phyloP scores from a whole-genome alignment of 30 jellyfish, hydroid and myxozoan genomes.

The Pelagia noctiluca region DNA sequence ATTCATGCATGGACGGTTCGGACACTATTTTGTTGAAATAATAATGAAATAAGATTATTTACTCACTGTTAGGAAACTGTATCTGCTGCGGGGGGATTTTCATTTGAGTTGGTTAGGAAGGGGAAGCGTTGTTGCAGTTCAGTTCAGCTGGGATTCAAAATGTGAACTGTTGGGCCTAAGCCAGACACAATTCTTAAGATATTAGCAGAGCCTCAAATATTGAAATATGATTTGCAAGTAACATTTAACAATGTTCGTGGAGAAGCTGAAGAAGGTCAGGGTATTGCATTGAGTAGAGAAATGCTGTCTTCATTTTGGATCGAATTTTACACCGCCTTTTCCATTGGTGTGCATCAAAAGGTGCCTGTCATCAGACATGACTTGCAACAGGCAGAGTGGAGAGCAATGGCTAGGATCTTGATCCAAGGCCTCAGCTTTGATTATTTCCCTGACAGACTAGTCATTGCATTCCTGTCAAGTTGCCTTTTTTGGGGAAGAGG shows the following conservation, averaged over 20 bases:
- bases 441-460: not conserved
- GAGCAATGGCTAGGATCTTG: conserved; percentile 19
- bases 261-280: conserved; percentile 6
- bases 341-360: not conserved
- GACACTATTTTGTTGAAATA: too few relatives aligned
- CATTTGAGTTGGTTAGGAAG: too few relatives aligned
- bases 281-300: conserved; percentile 31
- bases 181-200: too few relatives aligned
- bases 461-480: not conserved
- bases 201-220: not conserved
- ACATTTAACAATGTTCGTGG: not conserved
- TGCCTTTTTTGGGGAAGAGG: conserved; percentile 16
- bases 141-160: too few relatives aligned
- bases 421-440: not conserved
- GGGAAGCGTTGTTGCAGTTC: too few relatives aligned
- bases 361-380: conserved; percentile 30
- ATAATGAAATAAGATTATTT: too few relatives aligned
- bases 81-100: too few relatives aligned
- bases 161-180: too few relatives aligned
- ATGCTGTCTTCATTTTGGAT: conserved; percentile 11
- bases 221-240: not conserved
- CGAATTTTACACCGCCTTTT: not conserved
- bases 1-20: too few relatives aligned
- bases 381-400: conserved; percentile 4
- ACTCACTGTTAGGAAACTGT: too few relatives aligned